Evolutionary conservation across 2,113 vertebrate species (phyloP), one percentile per base, ranked within the genome.

Genomic region (Dasyprocta punctata): DNA sequence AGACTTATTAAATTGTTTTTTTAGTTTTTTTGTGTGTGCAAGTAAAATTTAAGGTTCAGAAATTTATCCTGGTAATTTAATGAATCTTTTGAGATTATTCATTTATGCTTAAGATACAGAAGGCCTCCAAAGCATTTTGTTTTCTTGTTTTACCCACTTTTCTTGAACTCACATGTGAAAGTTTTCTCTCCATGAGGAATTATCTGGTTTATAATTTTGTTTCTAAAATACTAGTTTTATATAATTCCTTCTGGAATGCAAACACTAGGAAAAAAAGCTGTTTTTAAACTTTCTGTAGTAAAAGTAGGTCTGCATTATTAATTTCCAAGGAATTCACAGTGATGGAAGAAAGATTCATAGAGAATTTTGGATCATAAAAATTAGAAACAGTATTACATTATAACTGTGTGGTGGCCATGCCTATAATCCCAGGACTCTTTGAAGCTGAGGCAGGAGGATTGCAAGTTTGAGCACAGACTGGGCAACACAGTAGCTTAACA

Each of bases 141-240:
- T 71, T 86, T n/a, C 36, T 63, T 80, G 16, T 9, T 77, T 17
- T 90, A 75, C 5, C 30, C 83, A 52, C 75, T 97, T 90, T 97
- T 90, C 44, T 58, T 92, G 49, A 96, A 36, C 26, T 95, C 33
- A 22, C 5, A 24, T 30, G 26, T 87, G 69, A 89, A 95, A 83
- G 1, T 86, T 92, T 88, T 89, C 41, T 81, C 26, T 78, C 22
- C 5, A 41, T 54, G 36, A 90, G 65, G 33, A 92, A 69, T 92
- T 94, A 58, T 41, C 47, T 94, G 94, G 17, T 38, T 80, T 54
- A 44, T 87, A 96, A 63, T 44, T 95, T 97, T 92, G 82, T 95
- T 97, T 94, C 14, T 89, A 92, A 96, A 96, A 80, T 82, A 73
- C 38, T 82, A 49, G 16, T 86, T 86, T 81, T 60, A 84, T 7